A percentile compares a stretch with the other conserved stretches of the same genome.
phyloP scores from a whole-genome alignment of 1,140 invertebrate species.

The Copidosoma floridanum region DNA sequence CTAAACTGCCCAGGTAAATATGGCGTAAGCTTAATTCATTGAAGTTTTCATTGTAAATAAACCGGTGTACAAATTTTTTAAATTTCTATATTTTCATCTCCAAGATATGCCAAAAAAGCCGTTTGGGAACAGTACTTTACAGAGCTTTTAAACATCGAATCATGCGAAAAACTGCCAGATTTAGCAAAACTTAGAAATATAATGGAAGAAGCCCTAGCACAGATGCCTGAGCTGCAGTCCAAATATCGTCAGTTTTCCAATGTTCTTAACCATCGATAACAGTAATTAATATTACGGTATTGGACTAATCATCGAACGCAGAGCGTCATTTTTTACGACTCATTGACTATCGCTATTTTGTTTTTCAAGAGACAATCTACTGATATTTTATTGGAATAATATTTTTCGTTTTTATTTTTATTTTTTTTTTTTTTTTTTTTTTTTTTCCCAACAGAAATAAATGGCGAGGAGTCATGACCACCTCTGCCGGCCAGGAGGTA shows the following conservation, averaged over 20 bases:
- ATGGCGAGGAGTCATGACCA: slow-evolving; percentile 38
- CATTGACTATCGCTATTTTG: too few species aligned
- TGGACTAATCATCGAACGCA: too few species aligned
- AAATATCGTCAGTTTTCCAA: slow-evolving; percentile 49
- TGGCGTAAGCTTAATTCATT: neutral
- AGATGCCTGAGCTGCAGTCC: slow-evolving; percentile 39
- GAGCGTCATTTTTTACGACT: too few species aligned
- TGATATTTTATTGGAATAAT: too few species aligned
- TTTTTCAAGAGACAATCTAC: too few species aligned
- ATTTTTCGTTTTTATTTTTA: too few species aligned
- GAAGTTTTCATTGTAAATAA: too few species aligned
- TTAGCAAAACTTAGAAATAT: slow-evolving; percentile 62
- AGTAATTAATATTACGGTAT: too few species aligned
- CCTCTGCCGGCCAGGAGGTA: slow-evolving; percentile 37
- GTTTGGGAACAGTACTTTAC: slow-evolving; percentile 68
- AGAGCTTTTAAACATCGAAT: slow-evolving; percentile 67
- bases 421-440: too few species aligned
- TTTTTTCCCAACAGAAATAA: slow-evolving; percentile 34
- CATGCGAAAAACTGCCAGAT: slow-evolving; percentile 67
- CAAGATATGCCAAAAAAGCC: slow-evolving; percentile 64
- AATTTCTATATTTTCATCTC: slow-evolving; percentile 34
- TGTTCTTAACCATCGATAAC: slow-evolving; percentile 56
- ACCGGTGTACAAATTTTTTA: slow-evolving; percentile 10
- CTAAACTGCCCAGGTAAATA: slow-evolving; percentile 68
- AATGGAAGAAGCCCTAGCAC: slow-evolving; percentile 60